Base-by-base conservation (phyloP, 1,140 invertebrate species). In the Drosophila yakuba region DNA sequence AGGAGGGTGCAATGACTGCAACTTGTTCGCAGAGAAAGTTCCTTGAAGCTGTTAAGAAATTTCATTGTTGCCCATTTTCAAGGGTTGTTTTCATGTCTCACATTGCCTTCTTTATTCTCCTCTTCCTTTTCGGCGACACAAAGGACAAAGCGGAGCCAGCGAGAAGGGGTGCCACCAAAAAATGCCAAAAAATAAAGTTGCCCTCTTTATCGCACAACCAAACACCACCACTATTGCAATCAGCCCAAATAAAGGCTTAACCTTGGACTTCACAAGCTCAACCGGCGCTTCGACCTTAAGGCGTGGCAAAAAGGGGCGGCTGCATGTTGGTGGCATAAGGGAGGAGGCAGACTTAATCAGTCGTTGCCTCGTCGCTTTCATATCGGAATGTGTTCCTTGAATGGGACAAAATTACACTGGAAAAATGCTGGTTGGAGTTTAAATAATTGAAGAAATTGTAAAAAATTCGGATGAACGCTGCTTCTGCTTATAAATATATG, bases 1-100 rank as follows among this genome's bases (percentile, higher is more conserved):
- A 32, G 54, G 38, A 60, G 78, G 78, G 78, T 81, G 78, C 78
- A 81, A 72, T 81, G 78, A 81, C 78, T 81, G 77, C 68, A 78
- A 78, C 66, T 80, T 74, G 62, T 80, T 69, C 61, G 47, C 52
- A 71, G 78, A 76, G 78, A 81, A 81, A 81, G 78, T 81, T 76
- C n/a, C 48, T 62, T 78, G 75, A 71, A 78, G 74, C 64, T 57
- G 66, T 68, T 77, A 72, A 81, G 78, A 76, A 73, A 81, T 77
- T 81, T 76, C 71, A 75, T 75, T 76, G 72, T 76, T 76, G 71
- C 59, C 72, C 72, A 64, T 74, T 74, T 71, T 71, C 52, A 47
- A 71, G 67, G 67, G 67, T 71, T 71, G 67, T 71, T 71, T 71
- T 68, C 66, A 20, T 45, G 51, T 66, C 61, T 64, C 23, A 47